Evolutionary conservation across 1,140 invertebrate species (phyloP).

Genomic region (Protaetia brevitarsis): DNA sequence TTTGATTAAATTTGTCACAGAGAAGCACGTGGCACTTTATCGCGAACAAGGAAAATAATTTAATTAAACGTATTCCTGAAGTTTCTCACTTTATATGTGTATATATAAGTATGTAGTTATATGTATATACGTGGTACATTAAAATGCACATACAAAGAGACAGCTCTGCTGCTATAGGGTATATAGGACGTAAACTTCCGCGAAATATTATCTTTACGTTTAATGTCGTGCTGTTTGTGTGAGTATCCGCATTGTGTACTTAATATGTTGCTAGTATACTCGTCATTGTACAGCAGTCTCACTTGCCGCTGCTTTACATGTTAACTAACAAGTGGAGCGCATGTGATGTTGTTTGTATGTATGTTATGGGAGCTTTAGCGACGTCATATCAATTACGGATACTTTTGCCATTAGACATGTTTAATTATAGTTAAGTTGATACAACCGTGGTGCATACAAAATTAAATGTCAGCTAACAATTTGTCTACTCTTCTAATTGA

Average conservation of each 20-base stretch:
- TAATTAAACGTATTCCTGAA: conserved; percentile 6
- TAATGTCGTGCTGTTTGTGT: background rate
- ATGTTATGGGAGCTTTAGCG: background rate
- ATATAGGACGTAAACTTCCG: background rate
- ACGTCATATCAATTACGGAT: background rate
- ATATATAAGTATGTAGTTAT: background rate
- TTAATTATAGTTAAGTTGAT: background rate
- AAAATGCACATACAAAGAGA: too few species aligned
- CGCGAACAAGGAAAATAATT: conserved; percentile 8
- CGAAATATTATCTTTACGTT: background rate
- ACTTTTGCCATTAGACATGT: too few species aligned
- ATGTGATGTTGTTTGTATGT: background rate
- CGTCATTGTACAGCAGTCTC: background rate
- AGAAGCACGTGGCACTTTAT: background rate
- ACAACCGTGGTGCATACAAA: too few species aligned
- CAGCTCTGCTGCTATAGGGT: too few species aligned
- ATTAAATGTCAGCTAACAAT: too few species aligned
- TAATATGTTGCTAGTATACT: background rate
- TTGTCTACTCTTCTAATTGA: too few species aligned
- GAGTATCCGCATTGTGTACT: background rate
- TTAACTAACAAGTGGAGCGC: background rate
- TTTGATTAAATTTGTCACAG: conserved; percentile 14
- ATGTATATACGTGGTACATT: background rate
- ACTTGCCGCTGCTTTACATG: background rate
- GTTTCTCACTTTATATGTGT: conserved; percentile 1